Evolutionary conservation across 2,888 invertebrate species (phyloP).

Genomic region (Thalpophila matura): DNA sequence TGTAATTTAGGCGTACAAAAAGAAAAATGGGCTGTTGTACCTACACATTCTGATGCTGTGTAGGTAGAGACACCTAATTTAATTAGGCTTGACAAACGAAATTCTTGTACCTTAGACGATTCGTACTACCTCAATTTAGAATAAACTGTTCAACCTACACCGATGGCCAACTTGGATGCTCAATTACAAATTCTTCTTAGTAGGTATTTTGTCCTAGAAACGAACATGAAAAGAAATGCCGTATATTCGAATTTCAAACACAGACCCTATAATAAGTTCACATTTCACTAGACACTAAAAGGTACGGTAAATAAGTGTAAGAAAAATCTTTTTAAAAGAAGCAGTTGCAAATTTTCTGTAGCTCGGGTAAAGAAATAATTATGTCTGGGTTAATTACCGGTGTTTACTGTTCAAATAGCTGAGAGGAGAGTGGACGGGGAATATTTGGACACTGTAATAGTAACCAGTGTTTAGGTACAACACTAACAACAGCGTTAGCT

Average conservation of each 20-base stretch:
- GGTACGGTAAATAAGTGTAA: conserved; percentile 13
- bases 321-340: conserved; percentile 34
- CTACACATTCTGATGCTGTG: neutral
- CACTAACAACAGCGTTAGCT: conserved; percentile 10
- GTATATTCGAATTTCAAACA: conserved; percentile 41
- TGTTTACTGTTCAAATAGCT: conserved; percentile 28
- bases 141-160: conserved; percentile 2
- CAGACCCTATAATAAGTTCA: conserved; percentile 34
- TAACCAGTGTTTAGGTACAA: conserved; percentile 5
- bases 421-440: neutral
- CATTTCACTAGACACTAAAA: conserved; percentile 43
- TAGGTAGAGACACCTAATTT: too few species aligned
- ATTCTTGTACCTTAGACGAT: neutral
- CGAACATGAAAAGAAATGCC: neutral
- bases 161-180: conserved; percentile 2
- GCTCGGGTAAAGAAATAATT: conserved; percentile 39
- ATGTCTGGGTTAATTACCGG: conserved; percentile 36
- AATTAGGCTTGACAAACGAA: neutral
- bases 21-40: conserved; percentile 6
- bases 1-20: conserved; percentile 7
- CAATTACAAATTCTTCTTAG: neutral
- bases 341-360: conserved; percentile 26
- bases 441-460: conserved; percentile 7
- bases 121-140: too few species aligned
- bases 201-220: neutral